phyloP scores from a whole-genome alignment of 2,797 vertebrate species.

The Lindbergichthys nudifrons region DNA sequence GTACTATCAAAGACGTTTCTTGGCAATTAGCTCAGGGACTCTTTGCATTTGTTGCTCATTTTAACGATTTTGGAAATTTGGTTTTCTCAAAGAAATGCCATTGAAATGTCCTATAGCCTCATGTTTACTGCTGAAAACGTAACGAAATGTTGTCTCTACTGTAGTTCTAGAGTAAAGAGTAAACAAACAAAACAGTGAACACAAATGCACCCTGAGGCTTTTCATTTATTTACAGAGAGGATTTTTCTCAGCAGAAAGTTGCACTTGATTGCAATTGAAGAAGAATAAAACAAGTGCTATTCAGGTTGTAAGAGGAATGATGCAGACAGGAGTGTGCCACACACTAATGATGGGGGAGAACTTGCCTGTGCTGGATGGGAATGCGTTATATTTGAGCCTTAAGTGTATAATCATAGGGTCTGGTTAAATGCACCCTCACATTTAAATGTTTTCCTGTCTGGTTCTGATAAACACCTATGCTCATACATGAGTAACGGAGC shows the following conservation, averaged over 20 bases:
- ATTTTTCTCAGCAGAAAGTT: neutral
- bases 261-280: constrained; percentile 33
- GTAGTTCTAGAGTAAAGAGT: neutral
- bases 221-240: constrained; percentile 4
- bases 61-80: constrained; percentile 21
- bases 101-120: neutral
- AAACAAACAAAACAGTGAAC: neutral
- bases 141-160: constrained; percentile 1
- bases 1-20: constrained; percentile 40
- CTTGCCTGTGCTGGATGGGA: constrained; percentile 78
- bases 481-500: constrained; percentile 59
- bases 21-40: constrained; percentile 35
- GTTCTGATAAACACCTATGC: constrained; percentile 78
- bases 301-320: constrained; percentile 29
- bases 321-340: constrained; percentile 45
- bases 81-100: constrained; percentile 45
- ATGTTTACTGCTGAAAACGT: constrained; percentile 5
- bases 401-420: constrained; percentile 84
- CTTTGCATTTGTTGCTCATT: constrained; percentile 33
- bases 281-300: constrained; percentile 22
- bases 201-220: neutral
- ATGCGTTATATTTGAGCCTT: constrained; percentile 79
- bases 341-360: constrained; percentile 55
- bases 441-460: constrained; percentile 81
- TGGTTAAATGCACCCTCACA: constrained; percentile 71